phyloP scores from a whole-genome alignment of 2,113 vertebrate species.

The Symphodus melops region DNA sequence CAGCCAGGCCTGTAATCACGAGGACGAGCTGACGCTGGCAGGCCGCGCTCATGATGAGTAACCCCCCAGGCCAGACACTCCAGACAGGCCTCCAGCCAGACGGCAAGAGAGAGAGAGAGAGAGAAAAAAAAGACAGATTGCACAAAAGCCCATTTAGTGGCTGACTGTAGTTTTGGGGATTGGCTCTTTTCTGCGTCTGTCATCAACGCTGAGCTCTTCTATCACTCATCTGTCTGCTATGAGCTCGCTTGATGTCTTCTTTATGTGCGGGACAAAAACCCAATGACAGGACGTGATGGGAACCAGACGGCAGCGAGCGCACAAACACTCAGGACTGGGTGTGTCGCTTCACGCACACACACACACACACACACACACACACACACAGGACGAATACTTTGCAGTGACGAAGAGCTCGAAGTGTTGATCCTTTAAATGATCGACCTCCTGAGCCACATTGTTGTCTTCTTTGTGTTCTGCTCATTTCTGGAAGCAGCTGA shows the following conservation, averaged over 20 bases:
- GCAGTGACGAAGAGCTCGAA: neutral
- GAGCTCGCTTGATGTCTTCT: slow-evolving; percentile 75
- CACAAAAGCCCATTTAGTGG: slow-evolving; percentile 66
- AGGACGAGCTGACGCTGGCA: slow-evolving; percentile 47
- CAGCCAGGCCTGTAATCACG: slow-evolving; percentile 58
- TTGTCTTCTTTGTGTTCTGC: slow-evolving; percentile 53
- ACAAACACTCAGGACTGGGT: slow-evolving; percentile 22
- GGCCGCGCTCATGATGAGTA: slow-evolving; percentile 65
- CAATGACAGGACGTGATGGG: slow-evolving; percentile 55
- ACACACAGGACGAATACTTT: slow-evolving; percentile 4
- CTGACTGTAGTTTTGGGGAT: slow-evolving; percentile 52
- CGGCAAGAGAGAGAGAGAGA: slow-evolving; percentile 2
- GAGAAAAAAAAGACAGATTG: slow-evolving; percentile 30
- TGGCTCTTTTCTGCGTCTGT: slow-evolving; percentile 64
- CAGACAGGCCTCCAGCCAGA: slow-evolving; percentile 57
- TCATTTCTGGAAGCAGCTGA: slow-evolving; percentile 60
- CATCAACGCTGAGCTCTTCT: slow-evolving; percentile 66
- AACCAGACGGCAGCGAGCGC: slow-evolving; percentile 45
- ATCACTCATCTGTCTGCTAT: slow-evolving; percentile 71
- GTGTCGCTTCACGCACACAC: slow-evolving; percentile 33
- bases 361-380: slow-evolving; percentile 17
- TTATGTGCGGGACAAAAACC: slow-evolving; percentile 59
- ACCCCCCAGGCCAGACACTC: slow-evolving; percentile 67
- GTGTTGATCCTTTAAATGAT: slow-evolving; percentile 40
- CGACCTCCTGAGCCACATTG: slow-evolving; percentile 44